phyloP scores from a whole-genome alignment of 1,140 invertebrate species.

The Aphelinus atriplicis region DNA sequence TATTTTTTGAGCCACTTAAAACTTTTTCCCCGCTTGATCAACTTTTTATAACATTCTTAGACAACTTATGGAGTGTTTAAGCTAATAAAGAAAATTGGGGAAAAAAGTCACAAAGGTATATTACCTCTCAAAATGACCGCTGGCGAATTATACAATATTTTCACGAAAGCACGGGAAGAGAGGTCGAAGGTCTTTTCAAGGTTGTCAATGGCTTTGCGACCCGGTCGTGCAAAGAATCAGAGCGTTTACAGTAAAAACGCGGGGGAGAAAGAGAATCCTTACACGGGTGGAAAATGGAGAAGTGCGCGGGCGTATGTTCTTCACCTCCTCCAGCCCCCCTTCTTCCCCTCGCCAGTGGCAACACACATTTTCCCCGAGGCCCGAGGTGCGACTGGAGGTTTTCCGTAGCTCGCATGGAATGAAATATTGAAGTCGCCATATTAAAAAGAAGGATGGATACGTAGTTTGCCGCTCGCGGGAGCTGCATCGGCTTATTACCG shows the following conservation, averaged over 20 bases:
- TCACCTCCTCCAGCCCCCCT: background rate
- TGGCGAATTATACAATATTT: too few relatives aligned
- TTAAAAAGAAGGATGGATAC: conserved; percentile 31
- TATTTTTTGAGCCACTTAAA: too few relatives aligned
- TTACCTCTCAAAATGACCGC: too few relatives aligned
- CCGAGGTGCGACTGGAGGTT: too few relatives aligned
- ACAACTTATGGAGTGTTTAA: too few relatives aligned
- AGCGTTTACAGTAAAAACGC: background rate
- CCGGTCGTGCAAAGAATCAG: conserved; percentile 3
- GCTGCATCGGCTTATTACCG: conserved; percentile 26
- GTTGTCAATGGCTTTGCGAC: conserved; percentile 9
- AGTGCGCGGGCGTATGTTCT: background rate
- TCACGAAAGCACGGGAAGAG: too few relatives aligned
- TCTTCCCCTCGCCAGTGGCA: background rate
- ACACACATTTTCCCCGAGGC: background rate
- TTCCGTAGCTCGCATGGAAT: conserved; percentile 20
- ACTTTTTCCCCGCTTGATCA: too few relatives aligned
- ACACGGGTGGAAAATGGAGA: background rate
- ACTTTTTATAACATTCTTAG: too few relatives aligned
- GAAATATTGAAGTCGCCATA: conserved; percentile 33
- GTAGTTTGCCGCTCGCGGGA: background rate
- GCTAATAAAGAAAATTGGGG: too few relatives aligned
- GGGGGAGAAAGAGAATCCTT: too few relatives aligned
- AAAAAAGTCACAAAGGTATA: too few relatives aligned
- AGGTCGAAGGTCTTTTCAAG: conserved; percentile 6